Evolutionary conservation across 2,888 invertebrate species (phyloP), one percentile per base, ranked within the genome.

Genomic region (Alsophila aescularia): DNA sequence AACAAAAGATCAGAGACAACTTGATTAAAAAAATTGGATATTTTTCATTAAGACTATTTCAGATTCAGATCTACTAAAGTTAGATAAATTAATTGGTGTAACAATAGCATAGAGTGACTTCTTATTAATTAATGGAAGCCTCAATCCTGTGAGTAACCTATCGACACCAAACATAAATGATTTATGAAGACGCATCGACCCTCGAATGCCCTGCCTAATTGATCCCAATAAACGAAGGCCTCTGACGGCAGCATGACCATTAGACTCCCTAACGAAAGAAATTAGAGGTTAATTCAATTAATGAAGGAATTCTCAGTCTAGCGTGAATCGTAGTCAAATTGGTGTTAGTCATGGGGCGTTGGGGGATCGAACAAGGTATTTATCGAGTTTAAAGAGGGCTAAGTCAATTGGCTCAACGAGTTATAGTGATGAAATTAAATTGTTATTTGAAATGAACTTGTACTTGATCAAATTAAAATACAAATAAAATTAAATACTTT

Each of bases 231-330:
- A 84, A 82, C 77, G 73, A 75, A 79, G 83, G 84, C 83, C 85
- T 77, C 71, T 73, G 79, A 79, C 75, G 76, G 72, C 74, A 76
- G 74, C 69, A 73, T 75, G 76, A 74, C 73, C 71, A 81, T 81
- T 77, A 79, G 73, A 75, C 73, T 77, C 73, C 75, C 73, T 74
- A 74, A 73, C 77, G 74, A 77, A 81, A 79, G 79, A 82, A 85
- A 81, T 81, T 76, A 79, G 78, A 83, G 81, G 83, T 86, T 89
- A 86, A 89, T 86, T 79, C 79, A 87, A 85, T 89, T 82, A 88
- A 81, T 77, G 70, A 67, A 73, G 71, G 69, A 74, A 72, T 70
- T 60, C 62, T 62, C 61, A 64, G 60, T 52, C 60, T 64, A 67
- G 48, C 55, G 50, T 29, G 51, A 59, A 68, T 70, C 67, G 61